Evolutionary conservation across 23 tunicate genomes (phyloP).

Genomic region (Trididemnum clinides): DNA sequence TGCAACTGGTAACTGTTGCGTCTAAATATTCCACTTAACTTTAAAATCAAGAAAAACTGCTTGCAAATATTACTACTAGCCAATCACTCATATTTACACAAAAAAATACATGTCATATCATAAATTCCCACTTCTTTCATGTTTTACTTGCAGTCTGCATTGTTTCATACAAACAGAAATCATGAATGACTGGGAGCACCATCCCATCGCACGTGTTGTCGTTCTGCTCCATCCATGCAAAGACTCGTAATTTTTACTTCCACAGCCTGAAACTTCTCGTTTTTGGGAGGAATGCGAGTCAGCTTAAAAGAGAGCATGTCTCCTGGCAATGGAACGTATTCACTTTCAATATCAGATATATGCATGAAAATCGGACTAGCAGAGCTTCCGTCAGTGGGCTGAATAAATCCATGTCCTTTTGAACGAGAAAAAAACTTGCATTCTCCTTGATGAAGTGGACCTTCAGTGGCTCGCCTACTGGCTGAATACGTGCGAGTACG

Average conservation of each 20-base stretch:
- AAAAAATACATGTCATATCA: too few relatives aligned
- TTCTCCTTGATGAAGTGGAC: slow-evolving; percentile 71
- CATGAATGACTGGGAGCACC: slow-evolving; percentile 42
- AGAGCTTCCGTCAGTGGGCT: slow-evolving; percentile 42
- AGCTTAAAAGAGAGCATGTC: slow-evolving; percentile 73
- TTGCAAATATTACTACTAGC: too few relatives aligned
- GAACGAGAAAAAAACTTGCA: slow-evolving; percentile 88
- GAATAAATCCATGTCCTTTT: slow-evolving; percentile 92
- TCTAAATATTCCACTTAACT: too few relatives aligned
- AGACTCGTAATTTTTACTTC: slow-evolving; percentile 69
- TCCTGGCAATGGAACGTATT: slow-evolving; percentile 77
- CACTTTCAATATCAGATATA: slow-evolving; percentile 85
- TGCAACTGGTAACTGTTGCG: too few relatives aligned
- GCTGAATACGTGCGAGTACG: slow-evolving; percentile 83
- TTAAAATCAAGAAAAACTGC: too few relatives aligned
- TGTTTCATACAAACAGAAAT: too few relatives aligned
- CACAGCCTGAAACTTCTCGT: slow-evolving; percentile 91
- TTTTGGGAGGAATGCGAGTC: slow-evolving; percentile 78
- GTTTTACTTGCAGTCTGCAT: too few relatives aligned
- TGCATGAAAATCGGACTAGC: slow-evolving; percentile 76
- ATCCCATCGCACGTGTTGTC: slow-evolving; percentile 76
- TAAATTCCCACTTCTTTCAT: too few relatives aligned
- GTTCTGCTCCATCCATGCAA: slow-evolving; percentile 25
- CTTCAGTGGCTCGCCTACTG: slow-evolving; percentile 79
- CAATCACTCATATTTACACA: too few relatives aligned